Conservation (phyloP, 2,888 invertebrate genomes). For the Campopleginae sp. region DNA sequence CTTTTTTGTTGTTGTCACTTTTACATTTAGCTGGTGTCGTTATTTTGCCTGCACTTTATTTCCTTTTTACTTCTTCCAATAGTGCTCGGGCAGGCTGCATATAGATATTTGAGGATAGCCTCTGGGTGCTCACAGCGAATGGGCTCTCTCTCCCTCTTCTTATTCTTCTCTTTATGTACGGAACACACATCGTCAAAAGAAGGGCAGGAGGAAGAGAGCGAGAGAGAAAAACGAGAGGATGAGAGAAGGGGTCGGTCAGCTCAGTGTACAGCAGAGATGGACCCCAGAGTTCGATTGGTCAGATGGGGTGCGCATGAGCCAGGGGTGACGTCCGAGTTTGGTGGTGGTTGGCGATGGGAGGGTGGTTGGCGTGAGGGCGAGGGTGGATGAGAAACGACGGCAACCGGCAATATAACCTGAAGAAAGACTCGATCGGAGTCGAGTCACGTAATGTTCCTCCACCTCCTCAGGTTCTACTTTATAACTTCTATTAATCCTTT, state of each 20-base stretch:
- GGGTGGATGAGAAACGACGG: conserved; percentile 83
- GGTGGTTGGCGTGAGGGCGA: conserved; percentile 66
- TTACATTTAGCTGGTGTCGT: conserved; percentile 60
- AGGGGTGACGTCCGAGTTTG: conserved; percentile 72
- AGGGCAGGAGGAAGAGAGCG: conserved; percentile 47
- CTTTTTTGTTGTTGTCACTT: conserved; percentile 39
- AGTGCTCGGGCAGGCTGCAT: conserved; percentile 59
- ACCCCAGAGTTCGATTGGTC: conserved; percentile 84
- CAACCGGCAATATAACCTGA: conserved; percentile 84
- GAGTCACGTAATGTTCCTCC: conserved; percentile 84
- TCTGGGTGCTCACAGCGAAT: conserved; percentile 58
- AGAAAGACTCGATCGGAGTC: conserved; percentile 84
- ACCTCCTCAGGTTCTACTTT: conserved; percentile 84
- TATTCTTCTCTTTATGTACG: conserved; percentile 66
- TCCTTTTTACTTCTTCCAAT: conserved; percentile 68
- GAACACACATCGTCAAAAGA: conserved; percentile 64
- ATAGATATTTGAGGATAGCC: conserved; percentile 68
- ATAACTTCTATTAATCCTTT: conserved; percentile 85
- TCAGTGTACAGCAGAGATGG: conserved; percentile 79
- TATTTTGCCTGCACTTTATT: conserved; percentile 68
- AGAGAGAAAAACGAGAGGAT: conserved; percentile 41
- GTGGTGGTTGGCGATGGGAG: conserved; percentile 70
- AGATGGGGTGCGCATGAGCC: conserved; percentile 83
- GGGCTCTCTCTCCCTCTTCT: conserved; percentile 61
- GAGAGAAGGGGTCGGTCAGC: conserved; percentile 81